Base-by-base conservation (phyloP, 2,113 vertebrate genomes). In the Ranitomeya imitator region DNA sequence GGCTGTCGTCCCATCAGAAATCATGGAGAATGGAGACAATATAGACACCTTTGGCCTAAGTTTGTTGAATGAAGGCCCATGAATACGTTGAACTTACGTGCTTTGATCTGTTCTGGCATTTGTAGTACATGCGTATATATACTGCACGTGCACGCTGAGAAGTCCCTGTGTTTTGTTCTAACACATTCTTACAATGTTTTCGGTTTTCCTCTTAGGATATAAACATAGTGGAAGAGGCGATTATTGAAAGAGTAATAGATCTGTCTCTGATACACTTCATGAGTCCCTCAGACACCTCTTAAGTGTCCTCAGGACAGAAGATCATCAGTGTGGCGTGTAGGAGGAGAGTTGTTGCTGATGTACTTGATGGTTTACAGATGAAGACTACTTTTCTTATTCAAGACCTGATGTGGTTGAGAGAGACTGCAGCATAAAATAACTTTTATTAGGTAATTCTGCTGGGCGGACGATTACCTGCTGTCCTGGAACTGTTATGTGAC, bases 241-340 rank as follows among this genome's bases (percentile, higher is more conserved):
- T 93, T 90, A 89, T 91, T 90, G 91, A 91, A 91, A 90, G 91
- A 91, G 91, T 93, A 82, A 88, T 94, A 85, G 91, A 93, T 83
- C 82, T 89, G 6, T 93, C 90, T 11, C 90, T 94, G 90, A 90
- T 92, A 90, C 91, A 94, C 69, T 94, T 91, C 21, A 80, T 92
- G 90, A 94, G 83, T 86, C 90, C 92, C 60, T 89, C 92, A 2
- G 92, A 91, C 76, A 90, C 90, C 4, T 7, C 6, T 0, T 94
- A 83, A 78, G 23, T 11, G 45, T 52, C 37, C 21, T 18, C 45
- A 0, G 7, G 51, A 89, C 19, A 23, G 51, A 16, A 77, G 69
- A 74, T 69, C 0, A 45, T 69, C 52, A 18, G 1, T 18, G 59
- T 45, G 79, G n/a, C 18, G 78, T 78, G 21, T 78, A 63, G 57